A percentile compares a stretch with the other conserved stretches of the same genome.
Conservation (phyloP, 2,888 invertebrate genomes). For the Nyleta sp. region DNA sequence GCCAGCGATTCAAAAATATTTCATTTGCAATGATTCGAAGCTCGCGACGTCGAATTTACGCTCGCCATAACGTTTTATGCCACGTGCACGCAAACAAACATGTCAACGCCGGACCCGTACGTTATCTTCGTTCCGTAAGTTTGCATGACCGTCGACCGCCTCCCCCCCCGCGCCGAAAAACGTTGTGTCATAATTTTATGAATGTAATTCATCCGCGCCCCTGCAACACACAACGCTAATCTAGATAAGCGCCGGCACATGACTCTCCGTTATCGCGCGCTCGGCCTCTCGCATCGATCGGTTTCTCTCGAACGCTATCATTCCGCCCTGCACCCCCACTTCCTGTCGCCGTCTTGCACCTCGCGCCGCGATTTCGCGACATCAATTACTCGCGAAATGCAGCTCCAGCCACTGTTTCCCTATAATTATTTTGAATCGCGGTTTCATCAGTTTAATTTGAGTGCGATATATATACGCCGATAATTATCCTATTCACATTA, state of each 20-base stretch:
- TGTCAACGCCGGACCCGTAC: slow-evolving; percentile 35
- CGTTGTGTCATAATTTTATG: slow-evolving; percentile 45
- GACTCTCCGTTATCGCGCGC: slow-evolving; percentile 59
- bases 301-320: slow-evolving; percentile 60
- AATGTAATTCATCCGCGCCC: slow-evolving; percentile 53
- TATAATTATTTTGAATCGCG: neutral
- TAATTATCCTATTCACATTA: neutral
- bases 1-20: neutral
- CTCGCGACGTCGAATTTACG: slow-evolving; percentile 30
- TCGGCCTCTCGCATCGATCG: slow-evolving; percentile 60
- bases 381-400: slow-evolving; percentile 32
- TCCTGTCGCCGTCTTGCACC: slow-evolving; percentile 30
- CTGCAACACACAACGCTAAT: slow-evolving; percentile 50
- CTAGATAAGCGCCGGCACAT: slow-evolving; percentile 60
- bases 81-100: slow-evolving; percentile 50
- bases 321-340: slow-evolving; percentile 13
- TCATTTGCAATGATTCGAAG: slow-evolving; percentile 32
- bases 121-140: slow-evolving; percentile 43
- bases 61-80: slow-evolving; percentile 41
- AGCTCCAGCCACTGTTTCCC: neutral
- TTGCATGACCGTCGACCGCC: slow-evolving; percentile 22
- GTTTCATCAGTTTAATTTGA: slow-evolving; percentile 3
- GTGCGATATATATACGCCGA: neutral
- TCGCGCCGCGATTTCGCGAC: slow-evolving; percentile 31
- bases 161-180: slow-evolving; percentile 19